Evolutionary conservation across 2,797 vertebrate species (phyloP).

Genomic region (Helarctos malayanus): DNA sequence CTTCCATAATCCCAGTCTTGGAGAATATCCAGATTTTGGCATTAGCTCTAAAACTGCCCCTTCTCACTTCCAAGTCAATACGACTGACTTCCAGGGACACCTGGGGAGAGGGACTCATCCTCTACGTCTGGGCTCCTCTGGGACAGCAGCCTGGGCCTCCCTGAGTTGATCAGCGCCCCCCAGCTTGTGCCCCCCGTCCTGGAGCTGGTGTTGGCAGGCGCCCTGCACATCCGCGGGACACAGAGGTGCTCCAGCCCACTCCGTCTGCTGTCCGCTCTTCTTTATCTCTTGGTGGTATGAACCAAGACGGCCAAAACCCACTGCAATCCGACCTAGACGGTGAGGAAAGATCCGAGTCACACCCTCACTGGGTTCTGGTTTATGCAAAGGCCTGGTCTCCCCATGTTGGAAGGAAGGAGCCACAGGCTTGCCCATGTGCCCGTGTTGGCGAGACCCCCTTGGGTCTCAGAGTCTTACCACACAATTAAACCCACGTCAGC

Average conservation of each 20-base stretch:
- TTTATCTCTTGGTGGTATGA: neutral
- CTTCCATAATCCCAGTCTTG: neutral
- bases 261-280: accelerated
- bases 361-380: accelerated
- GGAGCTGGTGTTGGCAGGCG: neutral
- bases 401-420: neutral
- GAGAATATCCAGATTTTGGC: neutral
- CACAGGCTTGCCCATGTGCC: neutral
- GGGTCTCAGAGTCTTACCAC: neutral
- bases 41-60: neutral
- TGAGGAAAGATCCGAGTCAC: accelerated
- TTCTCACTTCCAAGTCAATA: neutral
- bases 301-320: accelerated
- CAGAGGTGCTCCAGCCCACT: no score
- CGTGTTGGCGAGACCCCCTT: accelerated
- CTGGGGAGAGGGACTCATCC: neutral
- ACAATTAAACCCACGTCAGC: accelerated
- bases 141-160: neutral
- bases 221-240: neutral
- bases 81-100: neutral
- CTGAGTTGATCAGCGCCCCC: neutral
- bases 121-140: neutral
- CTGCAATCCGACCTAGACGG: accelerated
- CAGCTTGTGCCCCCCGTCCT: neutral
- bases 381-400: neutral